phyloP scores from a whole-genome alignment of 2,113 vertebrate species.

The Myotis brandtii region DNA sequence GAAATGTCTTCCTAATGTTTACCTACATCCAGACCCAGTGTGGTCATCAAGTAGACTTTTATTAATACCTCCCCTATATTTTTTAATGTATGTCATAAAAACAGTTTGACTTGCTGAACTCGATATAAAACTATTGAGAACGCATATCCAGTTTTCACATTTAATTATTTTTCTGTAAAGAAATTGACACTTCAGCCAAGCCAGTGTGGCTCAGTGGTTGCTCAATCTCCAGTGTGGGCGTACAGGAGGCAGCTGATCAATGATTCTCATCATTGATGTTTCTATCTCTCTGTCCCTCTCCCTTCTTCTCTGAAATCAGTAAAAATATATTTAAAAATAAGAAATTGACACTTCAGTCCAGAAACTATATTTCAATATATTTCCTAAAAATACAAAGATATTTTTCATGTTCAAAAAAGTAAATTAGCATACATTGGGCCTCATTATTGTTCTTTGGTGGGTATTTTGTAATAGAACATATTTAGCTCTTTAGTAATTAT shows the following conservation, averaged over 20 bases:
- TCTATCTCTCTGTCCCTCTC: no score
- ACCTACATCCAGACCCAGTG: neutral
- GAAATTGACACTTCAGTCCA: neutral
- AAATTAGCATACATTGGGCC: neutral
- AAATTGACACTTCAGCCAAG: neutral
- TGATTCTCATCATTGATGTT: no score
- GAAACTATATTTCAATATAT: neutral
- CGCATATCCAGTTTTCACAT: neutral
- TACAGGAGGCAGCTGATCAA: no score
- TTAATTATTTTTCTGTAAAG: neutral
- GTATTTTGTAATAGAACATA: neutral
- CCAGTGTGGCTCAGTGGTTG: no score
- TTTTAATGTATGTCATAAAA: neutral
- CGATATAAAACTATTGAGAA: neutral
- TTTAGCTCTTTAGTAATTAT: neutral
- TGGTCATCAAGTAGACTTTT: neutral
- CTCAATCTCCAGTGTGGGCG: no score
- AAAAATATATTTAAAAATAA: no score
- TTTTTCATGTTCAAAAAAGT: neutral
- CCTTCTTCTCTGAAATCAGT: no score
- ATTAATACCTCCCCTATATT: fast-evolving
- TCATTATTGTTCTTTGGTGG: conserved; percentile 6
- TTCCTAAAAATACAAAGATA: neutral
- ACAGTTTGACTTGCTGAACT: neutral
- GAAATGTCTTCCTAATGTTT: neutral